Evolutionary conservation across 2,113 vertebrate genomes (phyloP).

Genomic region (Pelmatolapia mariae): DNA sequence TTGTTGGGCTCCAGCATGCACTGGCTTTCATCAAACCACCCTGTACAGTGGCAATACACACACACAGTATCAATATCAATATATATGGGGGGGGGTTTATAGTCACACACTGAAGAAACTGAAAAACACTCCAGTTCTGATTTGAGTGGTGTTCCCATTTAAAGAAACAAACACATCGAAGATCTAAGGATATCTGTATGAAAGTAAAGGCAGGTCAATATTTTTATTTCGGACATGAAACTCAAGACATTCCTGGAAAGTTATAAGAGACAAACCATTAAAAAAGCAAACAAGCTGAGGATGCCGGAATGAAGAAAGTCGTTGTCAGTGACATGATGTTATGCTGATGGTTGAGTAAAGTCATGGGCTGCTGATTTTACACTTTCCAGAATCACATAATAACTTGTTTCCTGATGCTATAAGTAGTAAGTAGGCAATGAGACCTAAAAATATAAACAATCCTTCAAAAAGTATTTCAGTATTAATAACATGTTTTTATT

Average conservation of each 20-base stretch:
- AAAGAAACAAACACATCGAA: slow-evolving; percentile 9
- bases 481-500: background rate
- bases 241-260: background rate
- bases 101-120: background rate
- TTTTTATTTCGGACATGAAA: slow-evolving; percentile 31
- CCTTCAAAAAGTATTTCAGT: background rate
- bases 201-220: slow-evolving; percentile 19
- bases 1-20: background rate
- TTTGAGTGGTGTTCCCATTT: background rate
- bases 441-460: background rate
- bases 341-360: slow-evolving; percentile 9
- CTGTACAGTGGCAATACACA: background rate
- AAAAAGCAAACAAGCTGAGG: slow-evolving; percentile 40
- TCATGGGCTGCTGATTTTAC: slow-evolving; percentile 22
- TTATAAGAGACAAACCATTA: background rate
- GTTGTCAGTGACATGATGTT: slow-evolving; percentile 18
- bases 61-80: background rate
- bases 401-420: background rate
- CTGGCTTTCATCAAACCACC: background rate
- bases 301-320: slow-evolving; percentile 25
- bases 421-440: background rate
- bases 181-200: background rate
- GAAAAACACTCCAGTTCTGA: background rate
- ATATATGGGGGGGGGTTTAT: rapidly evolving
- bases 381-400: slow-evolving; percentile 28